Evolutionary conservation across 2,888 invertebrate species (phyloP), one percentile per base, ranked within the genome.

Genomic region (Hedychridium roseum): DNA sequence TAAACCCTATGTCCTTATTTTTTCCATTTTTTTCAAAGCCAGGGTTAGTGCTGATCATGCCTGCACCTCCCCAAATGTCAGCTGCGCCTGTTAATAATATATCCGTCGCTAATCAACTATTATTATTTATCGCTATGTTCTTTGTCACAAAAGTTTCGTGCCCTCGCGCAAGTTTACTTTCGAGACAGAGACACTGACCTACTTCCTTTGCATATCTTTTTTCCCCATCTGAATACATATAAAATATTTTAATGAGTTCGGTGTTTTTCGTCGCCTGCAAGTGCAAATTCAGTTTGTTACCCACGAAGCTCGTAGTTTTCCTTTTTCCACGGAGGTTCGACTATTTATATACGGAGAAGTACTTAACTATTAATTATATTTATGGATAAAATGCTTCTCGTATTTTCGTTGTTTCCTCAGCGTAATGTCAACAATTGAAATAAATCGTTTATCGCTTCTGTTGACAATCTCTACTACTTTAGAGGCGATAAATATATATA

Each of bases 1-100:
- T 76, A 76, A 67, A 72, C 59, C 57, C 69, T 76, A 76, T 66
- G 54, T 56, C 49, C 47, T 54, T 53, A 34, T 53, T 59, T 49
- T 45, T 28, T 32, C 30, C 4, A 41, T 32, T 40, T 36, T 43
- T 42, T 16, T 17, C 16, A 56, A 60, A 68, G 54, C 46, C 57
- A 65, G 61, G 57, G 53, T 56, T 52, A 39, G 30, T 43, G 44
- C 34, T 49, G 42, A 50, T 50, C 45, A 38, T 50, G 48, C 46
- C 49, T 48, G 39, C 35, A 42, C 52, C 35, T 21, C 30, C 28
- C 20, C 38, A 31, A 40, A n/a, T n/a, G n/a, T n/a, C n/a, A n/a
- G n/a, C n/a, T n/a, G n/a, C n/a, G n/a, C n/a, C n/a, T n/a, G n/a
- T n/a, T n/a, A n/a, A n/a, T n/a, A n/a, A n/a, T n/a, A n/a, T n/a